Conservation (phyloP, 2,113 vertebrate genomes). For the Xiphophorus hellerii region DNA sequence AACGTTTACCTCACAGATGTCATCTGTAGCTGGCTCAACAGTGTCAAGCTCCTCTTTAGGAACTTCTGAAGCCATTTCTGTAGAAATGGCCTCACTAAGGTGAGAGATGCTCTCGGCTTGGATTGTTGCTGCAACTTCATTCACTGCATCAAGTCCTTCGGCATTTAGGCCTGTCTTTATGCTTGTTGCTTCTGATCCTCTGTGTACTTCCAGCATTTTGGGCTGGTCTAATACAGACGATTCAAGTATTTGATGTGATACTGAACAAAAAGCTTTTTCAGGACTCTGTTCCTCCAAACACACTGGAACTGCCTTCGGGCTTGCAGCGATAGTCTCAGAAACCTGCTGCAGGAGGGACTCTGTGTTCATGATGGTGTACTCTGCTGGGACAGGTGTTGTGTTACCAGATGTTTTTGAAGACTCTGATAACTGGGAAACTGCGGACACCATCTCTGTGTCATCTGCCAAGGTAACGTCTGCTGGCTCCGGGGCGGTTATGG, state of each 20-base stretch:
- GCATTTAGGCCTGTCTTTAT: slow-evolving; percentile 43
- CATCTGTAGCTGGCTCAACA: slow-evolving; percentile 40
- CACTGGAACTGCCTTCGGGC: slow-evolving; percentile 34
- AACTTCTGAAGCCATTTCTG: slow-evolving; percentile 50
- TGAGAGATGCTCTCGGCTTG: slow-evolving; percentile 53
- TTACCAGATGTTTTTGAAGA: slow-evolving; percentile 88
- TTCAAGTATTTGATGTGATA: slow-evolving; percentile 45
- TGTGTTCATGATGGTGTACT: slow-evolving; percentile 70
- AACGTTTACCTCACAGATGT: slow-evolving; percentile 37
- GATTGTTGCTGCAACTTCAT: slow-evolving; percentile 19
- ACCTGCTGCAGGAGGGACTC: slow-evolving; percentile 82
- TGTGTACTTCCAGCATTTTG: slow-evolving; percentile 26
- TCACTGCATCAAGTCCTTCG: slow-evolving; percentile 50
- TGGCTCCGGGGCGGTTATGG: slow-evolving; percentile 84
- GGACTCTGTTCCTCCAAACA: slow-evolving; percentile 31
- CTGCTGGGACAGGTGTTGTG: slow-evolving; percentile 84
- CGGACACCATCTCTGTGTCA: slow-evolving; percentile 92
- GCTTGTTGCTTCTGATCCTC: slow-evolving; percentile 48
- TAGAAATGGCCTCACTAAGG: slow-evolving; percentile 48
- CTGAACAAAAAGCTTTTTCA: slow-evolving; percentile 46
- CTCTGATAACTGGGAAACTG: slow-evolving; percentile 87
- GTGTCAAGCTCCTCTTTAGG: slow-evolving; percentile 25
- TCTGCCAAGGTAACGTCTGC: slow-evolving; percentile 78
- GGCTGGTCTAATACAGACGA: slow-evolving; percentile 38
- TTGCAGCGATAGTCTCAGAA: slow-evolving; percentile 78